A percentile compares a stretch with the other conserved stretches of the same genome.
These are phyloP conservation scores for Dendrolimus punctatus DNA, from an alignment of 1,140 invertebrate species.

Conservation along the genomic window DNA sequence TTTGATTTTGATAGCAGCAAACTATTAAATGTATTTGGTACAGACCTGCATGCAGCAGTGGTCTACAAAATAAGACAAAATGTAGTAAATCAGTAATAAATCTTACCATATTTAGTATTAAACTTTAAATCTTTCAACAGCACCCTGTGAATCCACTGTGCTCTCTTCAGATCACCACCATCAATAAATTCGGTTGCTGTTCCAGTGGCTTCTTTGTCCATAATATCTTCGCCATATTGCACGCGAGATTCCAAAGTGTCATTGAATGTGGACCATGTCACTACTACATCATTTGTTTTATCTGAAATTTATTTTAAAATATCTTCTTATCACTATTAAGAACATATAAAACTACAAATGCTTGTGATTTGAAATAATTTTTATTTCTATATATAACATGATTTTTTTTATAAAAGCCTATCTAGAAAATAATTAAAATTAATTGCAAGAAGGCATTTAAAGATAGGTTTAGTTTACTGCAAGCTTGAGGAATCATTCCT, in stretches of 20 bases:
- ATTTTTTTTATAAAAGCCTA: too few species aligned
- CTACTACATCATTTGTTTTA: conserved; percentile 69
- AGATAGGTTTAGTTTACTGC: too few species aligned
- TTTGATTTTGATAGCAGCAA: too few species aligned
- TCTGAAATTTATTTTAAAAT: conserved; percentile 23
- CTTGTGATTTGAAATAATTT: too few species aligned
- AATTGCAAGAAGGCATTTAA: too few species aligned
- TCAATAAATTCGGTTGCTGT: conserved; percentile 81
- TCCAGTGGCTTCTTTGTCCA: conserved; percentile 74
- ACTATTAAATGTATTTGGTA: too few species aligned
- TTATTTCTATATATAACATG: too few species aligned
- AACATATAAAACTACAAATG: neutral
- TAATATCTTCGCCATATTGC: conserved; percentile 80
- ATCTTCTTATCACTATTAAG: neutral
- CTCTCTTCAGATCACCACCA: conserved; percentile 78
- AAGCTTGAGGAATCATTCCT: too few species aligned
- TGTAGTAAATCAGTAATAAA: neutral
- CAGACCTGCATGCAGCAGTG: too few species aligned
- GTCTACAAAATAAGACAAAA: neutral
- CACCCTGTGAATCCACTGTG: conserved; percentile 87
- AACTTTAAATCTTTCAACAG: conserved; percentile 73
- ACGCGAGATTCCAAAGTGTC: conserved; percentile 80
- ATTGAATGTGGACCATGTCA: conserved; percentile 92
- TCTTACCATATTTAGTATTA: conserved; percentile 76
- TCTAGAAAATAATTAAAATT: too few species aligned